Evolutionary conservation across 2,113 vertebrate genomes (phyloP), one percentile per base, ranked within the genome.

Genomic region (Anthoscopus minutus): DNA sequence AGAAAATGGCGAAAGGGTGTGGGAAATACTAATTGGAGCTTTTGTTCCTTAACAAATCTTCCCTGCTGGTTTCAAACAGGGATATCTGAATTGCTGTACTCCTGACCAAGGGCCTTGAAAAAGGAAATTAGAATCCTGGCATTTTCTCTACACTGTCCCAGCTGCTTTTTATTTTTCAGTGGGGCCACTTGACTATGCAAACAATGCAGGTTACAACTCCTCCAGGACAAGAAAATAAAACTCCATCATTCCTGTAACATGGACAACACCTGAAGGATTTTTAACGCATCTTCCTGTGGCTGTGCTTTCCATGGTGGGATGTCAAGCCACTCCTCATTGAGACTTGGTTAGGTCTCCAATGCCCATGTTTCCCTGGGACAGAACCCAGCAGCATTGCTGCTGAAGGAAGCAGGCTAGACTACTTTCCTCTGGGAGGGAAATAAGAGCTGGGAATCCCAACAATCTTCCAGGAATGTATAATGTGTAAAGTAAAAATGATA

Each of bases 21-120:
- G 97, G 98, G 97, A 98, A 98, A 98, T 97, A 98, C 97, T 98
- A 98, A 98, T 98, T 98, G 98, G 98, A 81, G 95, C 97, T 95
- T 98, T 98, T 98, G 98, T 98, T 96, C 95, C 91, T 97, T 97
- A 95, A 98, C 97, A 98, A 97, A 97, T 97, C 97, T 97, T 96
- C 93, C 98, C 98, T 71, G 97, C 98, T 98, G 97, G 96, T 98
- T 98, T 98, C 97, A 97, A 97, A 98, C 96, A 67, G 96, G 88
- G 91, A 27, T 96, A 89, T 97, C 90, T 98, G 97, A 98, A 98
- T 98, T 95, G 97, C 98, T 96, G 58, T 97, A 96, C 97, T 97
- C 97, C 96, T 94, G 97, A 98, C 86, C 95, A 92, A 96, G 96
- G 89, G 94, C 94, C 93, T 97, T 94, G 96, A 92, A 92, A 96